Percentiles rank a stretch among this genome's conserved stretches.
phyloP scores from a whole-genome alignment of 2,888 invertebrate genomes.

The Colostygia pectinataria region DNA sequence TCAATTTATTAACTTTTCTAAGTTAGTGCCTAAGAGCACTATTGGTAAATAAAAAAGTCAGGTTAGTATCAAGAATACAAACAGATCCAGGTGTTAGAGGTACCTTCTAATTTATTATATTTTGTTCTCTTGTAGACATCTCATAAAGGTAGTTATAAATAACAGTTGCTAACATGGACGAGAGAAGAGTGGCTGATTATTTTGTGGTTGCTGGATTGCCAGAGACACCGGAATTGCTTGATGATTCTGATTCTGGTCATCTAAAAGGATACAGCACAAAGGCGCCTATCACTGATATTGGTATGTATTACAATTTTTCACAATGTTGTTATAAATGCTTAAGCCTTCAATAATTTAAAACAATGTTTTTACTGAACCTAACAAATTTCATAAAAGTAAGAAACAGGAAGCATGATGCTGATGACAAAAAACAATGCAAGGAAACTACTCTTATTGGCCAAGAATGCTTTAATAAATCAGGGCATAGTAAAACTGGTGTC shows the following conservation, averaged over 20 bases:
- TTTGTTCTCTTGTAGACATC: slow-evolving; percentile 42
- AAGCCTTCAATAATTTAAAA: too few relatives aligned
- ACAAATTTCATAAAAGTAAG: too few relatives aligned
- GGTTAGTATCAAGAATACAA: slow-evolving; percentile 17
- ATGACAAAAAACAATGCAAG: too few relatives aligned
- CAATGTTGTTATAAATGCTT: too few relatives aligned
- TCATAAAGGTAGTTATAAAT: slow-evolving; percentile 20
- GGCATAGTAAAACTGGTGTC: too few relatives aligned
- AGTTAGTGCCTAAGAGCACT: too few relatives aligned
- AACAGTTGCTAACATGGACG: slow-evolving; percentile 86
- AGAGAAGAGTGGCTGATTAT: slow-evolving; percentile 96
- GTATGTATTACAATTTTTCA: slow-evolving; percentile 49
- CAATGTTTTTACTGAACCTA: too few relatives aligned
- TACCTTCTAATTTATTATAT: slow-evolving; percentile 14
- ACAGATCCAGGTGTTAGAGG: background rate
- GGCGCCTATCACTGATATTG: slow-evolving; percentile 98
- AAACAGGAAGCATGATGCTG: too few relatives aligned
- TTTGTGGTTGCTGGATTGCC: slow-evolving; percentile 99
- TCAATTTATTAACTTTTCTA: too few relatives aligned
- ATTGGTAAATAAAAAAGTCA: slow-evolving; percentile 5
- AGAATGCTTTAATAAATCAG: too few relatives aligned
- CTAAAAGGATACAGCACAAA: slow-evolving; percentile 91
- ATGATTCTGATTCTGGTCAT: slow-evolving; percentile 91
- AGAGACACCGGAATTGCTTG: slow-evolving; percentile 89
- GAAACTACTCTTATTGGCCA: too few relatives aligned